Conservation (phyloP, 2,888 invertebrate genomes). For the Biston stratarius region DNA sequence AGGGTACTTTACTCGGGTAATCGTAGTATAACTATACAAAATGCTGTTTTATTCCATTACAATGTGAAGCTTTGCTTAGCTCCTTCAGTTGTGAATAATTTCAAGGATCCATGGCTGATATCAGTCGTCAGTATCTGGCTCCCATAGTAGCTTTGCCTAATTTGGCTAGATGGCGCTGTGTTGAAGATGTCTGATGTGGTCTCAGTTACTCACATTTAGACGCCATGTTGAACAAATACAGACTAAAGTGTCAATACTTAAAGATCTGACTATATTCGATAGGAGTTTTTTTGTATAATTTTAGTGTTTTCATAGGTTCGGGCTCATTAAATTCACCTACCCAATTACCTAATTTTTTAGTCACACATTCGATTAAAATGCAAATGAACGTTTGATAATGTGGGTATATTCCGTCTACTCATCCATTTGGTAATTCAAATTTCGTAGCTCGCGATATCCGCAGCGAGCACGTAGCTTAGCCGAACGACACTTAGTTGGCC, state of each 20-base stretch:
- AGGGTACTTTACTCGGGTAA: too few species aligned
- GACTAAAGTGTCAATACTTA: background rate
- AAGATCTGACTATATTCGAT: background rate
- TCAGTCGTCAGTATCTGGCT: too few species aligned
- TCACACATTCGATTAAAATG: slow-evolving; percentile 23
- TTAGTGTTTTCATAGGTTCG: too few species aligned
- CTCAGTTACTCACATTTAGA: background rate
- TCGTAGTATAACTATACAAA: too few species aligned
- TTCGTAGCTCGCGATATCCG: slow-evolving; percentile 47
- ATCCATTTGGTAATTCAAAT: slow-evolving; percentile 35
- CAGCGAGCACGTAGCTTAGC: slow-evolving; percentile 60
- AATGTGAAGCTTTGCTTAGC: too few species aligned
- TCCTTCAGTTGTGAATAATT: too few species aligned
- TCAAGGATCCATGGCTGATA: too few species aligned
- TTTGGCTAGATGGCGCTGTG: too few species aligned
- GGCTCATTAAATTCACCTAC: slow-evolving; percentile 6
- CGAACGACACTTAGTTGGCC: slow-evolving; percentile 62
- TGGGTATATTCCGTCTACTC: slow-evolving; percentile 26
- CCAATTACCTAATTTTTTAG: slow-evolving; percentile 27
- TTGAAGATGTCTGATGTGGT: too few species aligned
- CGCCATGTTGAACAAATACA: background rate
- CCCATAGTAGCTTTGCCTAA: too few species aligned
- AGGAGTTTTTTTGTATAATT: too few species aligned
- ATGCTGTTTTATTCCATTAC: too few species aligned
- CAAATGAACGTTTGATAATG: slow-evolving; percentile 19